Evolutionary conservation across 1,140 invertebrate species (phyloP).

Genomic region (Aphidius gifuensis): DNA sequence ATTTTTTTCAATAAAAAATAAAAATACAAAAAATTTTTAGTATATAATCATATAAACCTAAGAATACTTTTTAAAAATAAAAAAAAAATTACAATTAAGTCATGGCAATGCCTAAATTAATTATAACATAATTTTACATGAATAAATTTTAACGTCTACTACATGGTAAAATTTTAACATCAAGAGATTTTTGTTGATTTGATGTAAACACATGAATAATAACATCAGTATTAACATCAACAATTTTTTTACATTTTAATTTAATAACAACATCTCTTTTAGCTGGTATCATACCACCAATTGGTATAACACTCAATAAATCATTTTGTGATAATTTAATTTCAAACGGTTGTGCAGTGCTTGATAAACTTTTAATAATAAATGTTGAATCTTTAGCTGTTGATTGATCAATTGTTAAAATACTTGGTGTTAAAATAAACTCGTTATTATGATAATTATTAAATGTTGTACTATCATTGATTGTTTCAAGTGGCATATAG

Average conservation of each 20-base stretch:
- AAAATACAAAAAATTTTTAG: too few species aligned
- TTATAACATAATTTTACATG: too few species aligned
- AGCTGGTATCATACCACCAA: conserved; percentile 39
- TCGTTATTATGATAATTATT: conserved; percentile 8
- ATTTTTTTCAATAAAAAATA: too few species aligned
- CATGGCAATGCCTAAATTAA: too few species aligned
- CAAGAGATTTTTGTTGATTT: too few species aligned
- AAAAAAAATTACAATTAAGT: too few species aligned
- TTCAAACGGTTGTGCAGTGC: conserved; percentile 34
- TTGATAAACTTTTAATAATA: conserved; percentile 31
- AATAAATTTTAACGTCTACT: too few species aligned
- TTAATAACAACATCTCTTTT: conserved; percentile 32
- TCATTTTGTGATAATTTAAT: conserved; percentile 31
- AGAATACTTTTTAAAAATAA: too few species aligned
- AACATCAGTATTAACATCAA: conserved; percentile 28
- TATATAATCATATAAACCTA: too few species aligned
- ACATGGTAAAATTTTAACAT: too few species aligned
- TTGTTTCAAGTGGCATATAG: conserved; percentile 37
- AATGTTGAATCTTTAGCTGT: conserved; percentile 32
- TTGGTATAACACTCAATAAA: conserved; percentile 36
- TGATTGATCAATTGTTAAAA: conserved; percentile 31
- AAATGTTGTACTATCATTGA: not conserved
- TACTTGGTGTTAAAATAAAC: conserved; percentile 32
- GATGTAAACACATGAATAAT: too few species aligned
- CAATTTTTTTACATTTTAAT: conserved; percentile 34